These are phyloP conservation scores for Orgyia antiqua DNA, from an alignment of 2,888 invertebrate species.

Conservation along the genomic window DNA sequence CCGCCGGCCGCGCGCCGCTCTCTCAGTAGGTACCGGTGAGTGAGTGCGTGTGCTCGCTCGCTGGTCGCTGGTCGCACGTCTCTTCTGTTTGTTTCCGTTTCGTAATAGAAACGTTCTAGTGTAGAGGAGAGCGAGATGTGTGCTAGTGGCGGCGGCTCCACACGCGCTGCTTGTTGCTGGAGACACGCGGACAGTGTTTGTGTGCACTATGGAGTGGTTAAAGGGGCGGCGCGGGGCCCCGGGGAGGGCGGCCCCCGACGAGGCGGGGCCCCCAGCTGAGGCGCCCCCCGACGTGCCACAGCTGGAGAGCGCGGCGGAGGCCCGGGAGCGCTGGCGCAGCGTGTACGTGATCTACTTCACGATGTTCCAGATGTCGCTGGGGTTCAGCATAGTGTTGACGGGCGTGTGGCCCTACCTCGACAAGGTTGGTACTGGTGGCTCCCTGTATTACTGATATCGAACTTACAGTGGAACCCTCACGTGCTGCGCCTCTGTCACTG, in stretches of 20 bases:
- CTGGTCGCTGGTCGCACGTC: no score
- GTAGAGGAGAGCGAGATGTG: no score
- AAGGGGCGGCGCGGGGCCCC: constrained; percentile 30
- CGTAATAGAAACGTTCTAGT: no score
- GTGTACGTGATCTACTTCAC: constrained; percentile 91
- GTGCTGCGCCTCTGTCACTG: background rate
- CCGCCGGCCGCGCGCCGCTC: no score
- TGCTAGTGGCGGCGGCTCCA: no score
- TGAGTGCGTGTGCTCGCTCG: no score
- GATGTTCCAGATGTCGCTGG: constrained; percentile 93
- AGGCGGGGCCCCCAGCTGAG: no score
- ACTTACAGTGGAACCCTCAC: background rate
- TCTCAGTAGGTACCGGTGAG: no score
- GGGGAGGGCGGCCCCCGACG: no score
- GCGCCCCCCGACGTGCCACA: constrained; percentile 13
- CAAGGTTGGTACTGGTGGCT: constrained; percentile 86
- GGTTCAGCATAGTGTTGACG: constrained; percentile 91
- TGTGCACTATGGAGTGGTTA: constrained; percentile 46
- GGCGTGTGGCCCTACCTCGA: constrained; percentile 93
- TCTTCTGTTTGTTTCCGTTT: no score
- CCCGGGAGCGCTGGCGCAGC: constrained; percentile 85
- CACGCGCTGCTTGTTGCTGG: background rate
- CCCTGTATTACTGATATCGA: no score
- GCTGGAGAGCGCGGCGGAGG: constrained; percentile 83
- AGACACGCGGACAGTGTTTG: constrained; percentile 2